Conservation (phyloP, 2,888 invertebrate genomes). For the Ophioninae sp. region DNA sequence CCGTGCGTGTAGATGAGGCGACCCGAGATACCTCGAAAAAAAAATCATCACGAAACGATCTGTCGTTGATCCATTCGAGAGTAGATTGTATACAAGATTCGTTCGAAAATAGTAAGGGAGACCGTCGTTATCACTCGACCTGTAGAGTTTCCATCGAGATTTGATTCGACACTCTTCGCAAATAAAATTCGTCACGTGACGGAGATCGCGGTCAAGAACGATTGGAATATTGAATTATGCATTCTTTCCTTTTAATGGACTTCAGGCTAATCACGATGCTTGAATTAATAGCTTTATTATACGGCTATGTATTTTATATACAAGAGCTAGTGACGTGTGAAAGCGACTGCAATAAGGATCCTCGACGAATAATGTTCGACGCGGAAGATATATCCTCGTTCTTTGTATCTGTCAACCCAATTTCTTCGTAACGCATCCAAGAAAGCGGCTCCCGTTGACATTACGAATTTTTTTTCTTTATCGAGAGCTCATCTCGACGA, state of each 20-base stretch:
- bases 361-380: not conserved
- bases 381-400: not conserved
- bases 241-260: not conserved
- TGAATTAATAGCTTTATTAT: slow-evolving; percentile 29
- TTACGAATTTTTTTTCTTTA: not conserved
- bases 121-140: slow-evolving; percentile 33
- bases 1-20: slow-evolving; percentile 37
- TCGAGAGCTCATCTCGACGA: not conserved
- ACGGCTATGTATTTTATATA: not conserved
- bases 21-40: slow-evolving; percentile 29
- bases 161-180: slow-evolving; percentile 36
- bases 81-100: slow-evolving; percentile 32
- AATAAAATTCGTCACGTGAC: slow-evolving; percentile 19
- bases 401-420: slow-evolving; percentile 1
- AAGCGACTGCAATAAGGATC: not conserved
- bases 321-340: slow-evolving; percentile 1
- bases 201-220: slow-evolving; percentile 2
- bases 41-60: slow-evolving; percentile 51
- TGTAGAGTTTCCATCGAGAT: slow-evolving; percentile 43
- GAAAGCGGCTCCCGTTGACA: slow-evolving; percentile 7
- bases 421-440: slow-evolving; percentile 1
- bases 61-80: slow-evolving; percentile 52
- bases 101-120: not conserved
- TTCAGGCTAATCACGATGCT: slow-evolving; percentile 12
- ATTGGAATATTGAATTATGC: not conserved